Conservation (phyloP, 2,888 invertebrate genomes). For the Mechanitis messenoides region DNA sequence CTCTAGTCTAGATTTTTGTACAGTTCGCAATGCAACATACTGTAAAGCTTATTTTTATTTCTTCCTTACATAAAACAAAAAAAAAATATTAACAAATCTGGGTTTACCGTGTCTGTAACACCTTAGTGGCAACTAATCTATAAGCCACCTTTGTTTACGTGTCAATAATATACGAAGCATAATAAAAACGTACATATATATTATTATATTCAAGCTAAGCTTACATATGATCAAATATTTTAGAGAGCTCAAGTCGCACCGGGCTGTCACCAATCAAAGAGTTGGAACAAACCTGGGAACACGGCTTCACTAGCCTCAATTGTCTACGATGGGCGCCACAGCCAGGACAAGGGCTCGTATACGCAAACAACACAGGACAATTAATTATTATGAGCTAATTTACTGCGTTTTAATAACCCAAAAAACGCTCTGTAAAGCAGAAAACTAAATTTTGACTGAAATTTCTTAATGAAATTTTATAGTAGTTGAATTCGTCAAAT, state of each 20-base stretch:
- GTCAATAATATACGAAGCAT: too few relatives aligned
- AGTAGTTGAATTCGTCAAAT: background rate
- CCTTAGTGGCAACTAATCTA: too few relatives aligned
- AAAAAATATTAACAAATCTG: too few relatives aligned
- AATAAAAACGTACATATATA: too few relatives aligned
- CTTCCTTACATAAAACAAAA: too few relatives aligned
- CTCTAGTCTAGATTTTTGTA: too few relatives aligned
- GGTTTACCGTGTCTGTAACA: too few relatives aligned
- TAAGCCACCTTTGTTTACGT: too few relatives aligned
- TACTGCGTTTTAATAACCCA: background rate
- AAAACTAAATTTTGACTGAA: background rate
- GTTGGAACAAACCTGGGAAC: slow-evolving; percentile 80
- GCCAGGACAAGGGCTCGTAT: slow-evolving; percentile 89
- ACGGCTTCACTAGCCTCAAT: slow-evolving; percentile 84
- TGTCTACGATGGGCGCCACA: slow-evolving; percentile 90
- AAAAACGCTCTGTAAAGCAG: background rate
- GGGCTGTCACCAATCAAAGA: slow-evolving; percentile 77
- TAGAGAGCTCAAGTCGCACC: slow-evolving; percentile 61
- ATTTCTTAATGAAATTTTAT: background rate
- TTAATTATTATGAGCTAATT: slow-evolving; percentile 81
- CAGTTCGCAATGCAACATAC: too few relatives aligned
- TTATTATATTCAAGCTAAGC: background rate
- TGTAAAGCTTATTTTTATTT: too few relatives aligned
- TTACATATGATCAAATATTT: slow-evolving; percentile 23
- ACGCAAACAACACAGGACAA: slow-evolving; percentile 90